Percentiles rank a stretch among this genome's conserved stretches.
Evolutionary conservation across 2,113 vertebrate genomes (phyloP).

Genomic region (Natator depressus): DNA sequence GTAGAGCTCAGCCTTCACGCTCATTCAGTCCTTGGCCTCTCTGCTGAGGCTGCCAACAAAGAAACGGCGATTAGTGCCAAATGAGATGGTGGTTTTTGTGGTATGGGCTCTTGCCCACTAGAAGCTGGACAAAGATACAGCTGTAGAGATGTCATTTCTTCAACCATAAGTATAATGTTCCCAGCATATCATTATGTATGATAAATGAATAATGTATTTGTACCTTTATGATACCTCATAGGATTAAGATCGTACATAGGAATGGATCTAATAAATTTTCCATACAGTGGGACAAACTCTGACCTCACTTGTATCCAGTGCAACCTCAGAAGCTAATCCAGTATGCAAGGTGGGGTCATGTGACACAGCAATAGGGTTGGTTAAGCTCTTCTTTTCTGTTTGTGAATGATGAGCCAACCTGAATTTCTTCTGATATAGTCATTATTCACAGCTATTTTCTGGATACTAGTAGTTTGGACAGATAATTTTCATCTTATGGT

Average conservation of each 20-base stretch:
- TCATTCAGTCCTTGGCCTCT: conserved; percentile 16
- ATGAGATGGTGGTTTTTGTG: conserved; percentile 45
- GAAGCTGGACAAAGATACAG: conserved; percentile 33
- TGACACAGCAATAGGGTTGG: background rate
- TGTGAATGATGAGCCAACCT: conserved; percentile 44
- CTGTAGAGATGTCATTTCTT: conserved; percentile 35
- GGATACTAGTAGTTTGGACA: conserved; percentile 31
- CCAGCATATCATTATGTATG: background rate
- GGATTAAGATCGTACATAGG: background rate
- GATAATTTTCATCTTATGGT: conserved; percentile 35
- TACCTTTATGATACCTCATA: background rate
- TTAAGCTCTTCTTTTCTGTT: conserved; percentile 3
- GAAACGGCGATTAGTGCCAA: conserved; percentile 6
- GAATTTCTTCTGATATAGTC: background rate
- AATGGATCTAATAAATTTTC: rapidly evolving
- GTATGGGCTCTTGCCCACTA: conserved; percentile 44
- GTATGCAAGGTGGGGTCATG: background rate
- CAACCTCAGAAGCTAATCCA: background rate
- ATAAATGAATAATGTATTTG: background rate
- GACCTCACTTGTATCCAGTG: background rate
- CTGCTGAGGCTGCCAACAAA: conserved; percentile 37
- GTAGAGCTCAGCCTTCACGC: conserved; percentile 3
- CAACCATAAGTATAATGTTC: background rate
- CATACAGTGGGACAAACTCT: background rate
- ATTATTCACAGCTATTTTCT: conserved; percentile 42